Evolutionary conservation across 1,140 invertebrate genomes (phyloP), one percentile per base, ranked within the genome.

Genomic region (Copidosoma floridanum): DNA sequence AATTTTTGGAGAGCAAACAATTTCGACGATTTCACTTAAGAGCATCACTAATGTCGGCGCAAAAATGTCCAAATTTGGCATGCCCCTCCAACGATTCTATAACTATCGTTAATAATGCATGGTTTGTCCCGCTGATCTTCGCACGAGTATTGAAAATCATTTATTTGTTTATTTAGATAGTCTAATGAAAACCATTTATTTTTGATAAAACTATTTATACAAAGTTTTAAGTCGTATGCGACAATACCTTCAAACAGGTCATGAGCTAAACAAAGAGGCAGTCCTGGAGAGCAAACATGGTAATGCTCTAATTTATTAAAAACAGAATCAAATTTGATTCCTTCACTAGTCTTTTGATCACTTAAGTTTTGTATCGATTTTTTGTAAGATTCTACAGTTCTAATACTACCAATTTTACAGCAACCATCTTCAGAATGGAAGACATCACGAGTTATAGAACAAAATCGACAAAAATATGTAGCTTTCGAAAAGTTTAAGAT

Each of bases 81-180:
- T 1, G 62, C 65, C 57, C 57, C 61, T 0, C 65, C 65, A 35
- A 48, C 32, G n/a, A 62, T 54, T 56, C 52, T 61, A 54, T 59
- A 29, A 14, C 37, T 59, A 16, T 44, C 41, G 48, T 20, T 12
- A 11, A 67, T 46, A 16, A 29, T 18, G 23, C 50, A 57, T 1
- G 61, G 60, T 20, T 63, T 65, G 50, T 67, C 63, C 32, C 57
- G 40, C 10, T 20, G 18, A 66, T 72, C 68, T 46, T 64, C 54
- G 16, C 43, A 57, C 4, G 66, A 65, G 52, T 69, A 72, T 21
- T 18, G 8, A 55, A 72, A 70, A n/a, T 11, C 32, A 32, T 61
- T 24, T 20, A 71, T 67, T 29, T 55, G 54, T 0, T 11, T 16
- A 63, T 69, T 71, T 14, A 57, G 18, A 4, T 40, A 38, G 20